Evolutionary conservation across 2,113 vertebrate genomes (phyloP).

Genomic region (Pituophis catenifer): DNA sequence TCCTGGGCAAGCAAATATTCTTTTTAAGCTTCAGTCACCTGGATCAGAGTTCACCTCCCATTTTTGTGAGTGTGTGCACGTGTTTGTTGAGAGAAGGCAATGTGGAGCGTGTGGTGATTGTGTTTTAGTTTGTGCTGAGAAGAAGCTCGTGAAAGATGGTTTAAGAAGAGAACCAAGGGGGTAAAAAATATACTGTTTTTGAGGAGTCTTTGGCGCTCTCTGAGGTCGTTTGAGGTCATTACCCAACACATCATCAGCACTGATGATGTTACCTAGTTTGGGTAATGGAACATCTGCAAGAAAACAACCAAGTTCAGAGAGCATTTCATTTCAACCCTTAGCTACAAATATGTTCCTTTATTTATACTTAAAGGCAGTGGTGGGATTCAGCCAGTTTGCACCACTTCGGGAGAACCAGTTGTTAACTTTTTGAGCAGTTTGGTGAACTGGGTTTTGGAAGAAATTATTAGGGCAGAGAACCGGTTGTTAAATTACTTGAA

Average conservation of each 20-base stretch:
- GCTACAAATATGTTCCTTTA: background rate
- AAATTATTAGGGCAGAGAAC: too few species aligned
- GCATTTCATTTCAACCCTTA: background rate
- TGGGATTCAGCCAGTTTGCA: too few species aligned
- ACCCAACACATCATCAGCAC: background rate
- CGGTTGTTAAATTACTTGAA: too few species aligned
- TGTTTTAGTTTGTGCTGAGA: background rate
- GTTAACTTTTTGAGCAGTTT: too few species aligned
- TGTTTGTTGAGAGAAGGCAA: background rate
- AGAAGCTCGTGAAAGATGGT: background rate
- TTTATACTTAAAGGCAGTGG: background rate
- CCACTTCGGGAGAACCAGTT: too few species aligned
- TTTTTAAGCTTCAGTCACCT: background rate
- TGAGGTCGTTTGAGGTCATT: too few species aligned
- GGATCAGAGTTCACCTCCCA: background rate
- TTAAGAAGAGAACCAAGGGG: background rate
- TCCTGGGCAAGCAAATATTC: background rate
- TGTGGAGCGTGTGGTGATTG: background rate
- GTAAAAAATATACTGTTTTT: background rate
- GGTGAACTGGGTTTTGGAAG: too few species aligned
- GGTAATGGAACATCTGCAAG: background rate
- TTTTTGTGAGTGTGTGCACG: background rate
- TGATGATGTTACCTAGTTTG: background rate
- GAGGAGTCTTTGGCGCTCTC: background rate
- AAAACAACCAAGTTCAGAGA: background rate